Base-by-base conservation (phyloP, 2,888 invertebrate genomes). In the Lissonota sp. region DNA sequence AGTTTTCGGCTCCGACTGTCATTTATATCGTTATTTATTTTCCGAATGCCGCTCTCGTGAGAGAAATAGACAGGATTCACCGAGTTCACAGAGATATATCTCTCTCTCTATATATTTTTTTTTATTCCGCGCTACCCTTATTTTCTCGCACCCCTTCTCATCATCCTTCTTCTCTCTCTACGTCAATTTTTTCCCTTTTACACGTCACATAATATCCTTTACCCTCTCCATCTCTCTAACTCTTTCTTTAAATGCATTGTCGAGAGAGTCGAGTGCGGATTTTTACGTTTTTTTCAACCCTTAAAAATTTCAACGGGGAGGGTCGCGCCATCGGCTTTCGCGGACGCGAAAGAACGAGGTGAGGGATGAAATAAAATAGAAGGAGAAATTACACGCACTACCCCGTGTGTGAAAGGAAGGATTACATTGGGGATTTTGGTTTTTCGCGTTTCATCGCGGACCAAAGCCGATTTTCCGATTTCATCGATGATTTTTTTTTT, bases 381-480 rank as follows among this genome's bases (percentile, higher is more conserved):
- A 86, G 86, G 87, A 87, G 87, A 89, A 88, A 87, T 87, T 80
- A 84, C 87, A 84, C 87, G 88, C 88, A 69, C 87, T 12, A 69
- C 58, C 37, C 46, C 12, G 58, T 60, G 77, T 71, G 74, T 90
- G 89, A 91, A 92, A 90, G 88, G 88, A 89, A 86, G 91, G 92
- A 92, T 92, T 92, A 92, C 92, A 92, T 86, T 83, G 86, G 89
- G 92, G 92, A 92, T 92, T 92, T 92, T 91, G 92, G 92, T 92
- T 92, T 26, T 91, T 90, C 88, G 87, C 89, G 88, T 90, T 90
- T 90, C 90, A 89, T 88, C 85, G 26, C 86, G 88, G 87, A 86
- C 88, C 84, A 92, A 92, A 92, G 91, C 92, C 91, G 92, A 92
- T 92, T 92, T 92, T 89, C 90, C 89, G 91, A 92, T 92, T 92